These are phyloP conservation scores for Centropus unirufus DNA, from an alignment of 2,113 vertebrate genomes.

Conservation along the genomic window DNA sequence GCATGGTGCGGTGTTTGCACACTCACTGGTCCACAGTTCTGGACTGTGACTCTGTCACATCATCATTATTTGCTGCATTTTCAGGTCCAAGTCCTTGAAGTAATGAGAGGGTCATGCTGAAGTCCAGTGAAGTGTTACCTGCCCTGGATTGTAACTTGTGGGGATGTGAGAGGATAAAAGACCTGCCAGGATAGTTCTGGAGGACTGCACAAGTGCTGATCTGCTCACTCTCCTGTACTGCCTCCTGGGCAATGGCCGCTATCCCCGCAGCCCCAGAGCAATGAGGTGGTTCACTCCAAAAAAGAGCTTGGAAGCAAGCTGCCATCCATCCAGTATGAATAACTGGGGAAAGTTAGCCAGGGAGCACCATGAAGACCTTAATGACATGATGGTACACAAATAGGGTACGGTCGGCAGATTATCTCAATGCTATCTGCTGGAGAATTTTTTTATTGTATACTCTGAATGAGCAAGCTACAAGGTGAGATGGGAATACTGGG, in stretches of 20 bases:
- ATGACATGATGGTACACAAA: not conserved
- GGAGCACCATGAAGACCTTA: not conserved
- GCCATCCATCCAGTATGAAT: not conserved
- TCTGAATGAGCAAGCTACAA: not conserved
- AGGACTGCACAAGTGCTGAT: not conserved
- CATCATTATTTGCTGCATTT: not conserved
- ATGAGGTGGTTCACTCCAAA: not conserved
- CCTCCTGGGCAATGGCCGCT: not conserved
- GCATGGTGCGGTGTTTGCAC: not conserved
- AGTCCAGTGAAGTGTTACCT: not conserved
- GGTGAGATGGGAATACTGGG: not conserved
- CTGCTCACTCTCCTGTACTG: not conserved
- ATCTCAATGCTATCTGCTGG: not conserved
- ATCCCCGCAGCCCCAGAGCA: not conserved
- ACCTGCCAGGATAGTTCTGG: not conserved
- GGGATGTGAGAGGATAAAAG: not conserved
- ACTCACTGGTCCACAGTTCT: not conserved
- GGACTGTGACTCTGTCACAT: not conserved
- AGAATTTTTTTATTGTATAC: not conserved
- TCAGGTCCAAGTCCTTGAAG: not conserved
- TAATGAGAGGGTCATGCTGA: rapidly evolving
- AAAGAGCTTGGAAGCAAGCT: not conserved
- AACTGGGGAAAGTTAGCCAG: not conserved
- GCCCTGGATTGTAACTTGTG: not conserved
- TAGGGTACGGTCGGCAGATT: not conserved